phyloP scores from a whole-genome alignment of 2,888 invertebrate species.

The Aphodius granarius region DNA sequence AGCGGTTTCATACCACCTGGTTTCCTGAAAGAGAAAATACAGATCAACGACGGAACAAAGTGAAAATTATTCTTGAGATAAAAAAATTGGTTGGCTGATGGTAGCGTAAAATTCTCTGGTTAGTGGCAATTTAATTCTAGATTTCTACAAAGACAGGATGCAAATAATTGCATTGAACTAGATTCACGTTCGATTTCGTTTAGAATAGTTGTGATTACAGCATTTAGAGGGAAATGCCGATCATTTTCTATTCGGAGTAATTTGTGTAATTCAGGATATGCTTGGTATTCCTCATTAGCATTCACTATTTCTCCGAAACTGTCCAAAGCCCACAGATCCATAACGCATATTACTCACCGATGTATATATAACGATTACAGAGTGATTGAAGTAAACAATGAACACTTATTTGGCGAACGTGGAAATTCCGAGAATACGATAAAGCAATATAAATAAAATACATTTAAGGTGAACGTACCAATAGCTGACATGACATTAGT shows the following conservation, averaged over 20 bases:
- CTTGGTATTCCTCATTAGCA: background rate
- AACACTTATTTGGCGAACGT: background rate
- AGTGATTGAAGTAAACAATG: background rate
- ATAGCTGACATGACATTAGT: no score
- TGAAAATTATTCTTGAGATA: background rate
- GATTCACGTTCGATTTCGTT: background rate
- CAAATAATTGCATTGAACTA: background rate
- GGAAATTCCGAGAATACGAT: background rate
- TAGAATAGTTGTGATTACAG: background rate
- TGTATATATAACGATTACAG: background rate
- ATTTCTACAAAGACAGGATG: background rate
- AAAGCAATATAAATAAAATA: no score
- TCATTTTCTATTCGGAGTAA: background rate
- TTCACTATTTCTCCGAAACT: background rate
- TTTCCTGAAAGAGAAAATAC: slow-evolving; percentile 45
- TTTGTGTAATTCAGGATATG: background rate
- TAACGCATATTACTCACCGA: background rate
- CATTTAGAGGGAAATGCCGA: background rate
- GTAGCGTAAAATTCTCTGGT: background rate
- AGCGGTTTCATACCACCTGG: slow-evolving; percentile 42
- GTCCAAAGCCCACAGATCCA: background rate
- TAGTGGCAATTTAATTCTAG: background rate
- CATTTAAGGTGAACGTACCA: no score
- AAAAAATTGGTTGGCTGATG: background rate
- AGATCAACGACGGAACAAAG: slow-evolving; percentile 8